Base-by-base conservation (phyloP, 2,888 invertebrate genomes). In the Microchrysa polita region DNA sequence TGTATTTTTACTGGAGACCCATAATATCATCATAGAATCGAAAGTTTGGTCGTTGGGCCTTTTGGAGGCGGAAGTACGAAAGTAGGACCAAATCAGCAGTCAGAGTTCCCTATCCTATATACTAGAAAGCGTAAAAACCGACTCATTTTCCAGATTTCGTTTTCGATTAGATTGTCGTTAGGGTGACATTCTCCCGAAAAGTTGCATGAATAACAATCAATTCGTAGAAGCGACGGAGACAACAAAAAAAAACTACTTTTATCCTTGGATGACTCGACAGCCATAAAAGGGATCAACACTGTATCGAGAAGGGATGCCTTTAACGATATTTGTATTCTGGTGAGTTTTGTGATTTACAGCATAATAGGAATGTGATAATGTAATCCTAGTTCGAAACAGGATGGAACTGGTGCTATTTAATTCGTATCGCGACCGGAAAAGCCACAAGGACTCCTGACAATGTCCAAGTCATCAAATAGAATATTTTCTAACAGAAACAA, bases 161-260 rank as follows among this genome's bases (percentile, higher is more conserved):
- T 69, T 69, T 69, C 57, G 69, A 69, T 69, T 69, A 69, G 57
- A 57, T 69, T 69, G 69, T 69, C 69, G 69, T 55, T 69, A 69
- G 55, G 57, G 65, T 44, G 65, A 48, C 12, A 57, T 40, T 55
- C 27, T 10, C n/a, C 27, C 27, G 48, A 23, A n/a, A 67, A 53
- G 12, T 53, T 67, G 67, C 14, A 16, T 53, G 55, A 53, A 67
- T 67, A 53, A 67, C 34, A 67, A 67, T 67, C 53, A 53, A 53
- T 65, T 53, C 67, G 53, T 53, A 12, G 65, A 65, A 65, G 44
- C 2, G 27, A 7, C 27, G 27, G 27, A 7, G n/a, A n/a, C n/a
- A n/a, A n/a, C n/a, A n/a, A 34, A 34, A 34, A 34, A 34, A 34
- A 65, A 65, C 65, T 65, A 65, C 34, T 65, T 42, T 42, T 20